phyloP scores from a whole-genome alignment of 1,140 invertebrate species.

The Euura saliciscinereae region DNA sequence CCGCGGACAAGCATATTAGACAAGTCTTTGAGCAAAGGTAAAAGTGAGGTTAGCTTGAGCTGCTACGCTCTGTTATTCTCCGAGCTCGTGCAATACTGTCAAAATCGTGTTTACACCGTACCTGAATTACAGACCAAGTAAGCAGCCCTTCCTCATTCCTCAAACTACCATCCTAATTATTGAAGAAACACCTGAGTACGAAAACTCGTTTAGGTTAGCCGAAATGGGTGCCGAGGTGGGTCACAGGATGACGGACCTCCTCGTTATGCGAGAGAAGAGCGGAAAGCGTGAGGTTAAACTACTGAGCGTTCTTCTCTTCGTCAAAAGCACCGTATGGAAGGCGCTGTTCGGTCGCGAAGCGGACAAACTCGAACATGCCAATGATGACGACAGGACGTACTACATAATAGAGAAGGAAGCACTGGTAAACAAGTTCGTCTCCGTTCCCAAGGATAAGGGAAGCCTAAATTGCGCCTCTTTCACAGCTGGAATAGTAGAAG shows the following conservation, averaged over 20 bases:
- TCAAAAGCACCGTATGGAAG: slow-evolving; percentile 98
- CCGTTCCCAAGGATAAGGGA: slow-evolving; percentile 97
- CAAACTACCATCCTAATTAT: background rate
- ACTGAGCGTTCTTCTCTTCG: slow-evolving; percentile 93
- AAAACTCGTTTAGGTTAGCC: slow-evolving; percentile 72
- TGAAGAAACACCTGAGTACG: background rate
- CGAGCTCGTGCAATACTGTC: slow-evolving; percentile 97
- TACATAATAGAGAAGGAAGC: slow-evolving; percentile 99
- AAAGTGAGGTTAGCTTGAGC: slow-evolving; percentile 89
- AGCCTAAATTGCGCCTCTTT: slow-evolving; percentile 98
- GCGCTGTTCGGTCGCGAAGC: slow-evolving; percentile 97
- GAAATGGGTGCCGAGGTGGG: slow-evolving; percentile 96
- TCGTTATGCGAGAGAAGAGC: slow-evolving; percentile 91
- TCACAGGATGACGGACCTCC: slow-evolving; percentile 88
- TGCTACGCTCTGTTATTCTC: slow-evolving; percentile 96
- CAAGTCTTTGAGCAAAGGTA: slow-evolving; percentile 90
- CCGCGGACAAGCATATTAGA: slow-evolving; percentile 86
- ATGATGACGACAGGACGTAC: slow-evolving; percentile 97
- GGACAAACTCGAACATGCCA: slow-evolving; percentile 97
- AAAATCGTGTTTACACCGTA: slow-evolving; percentile 93
- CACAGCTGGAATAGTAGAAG: slow-evolving; percentile 96
- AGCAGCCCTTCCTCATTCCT: slow-evolving; percentile 31
- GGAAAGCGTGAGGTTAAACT: slow-evolving; percentile 96
- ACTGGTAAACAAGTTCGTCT: slow-evolving; percentile 96
- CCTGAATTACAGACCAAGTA: slow-evolving; percentile 94